These are phyloP conservation scores for Anableps anableps DNA, from an alignment of 2,797 vertebrate species.

Conservation along the genomic window DNA sequence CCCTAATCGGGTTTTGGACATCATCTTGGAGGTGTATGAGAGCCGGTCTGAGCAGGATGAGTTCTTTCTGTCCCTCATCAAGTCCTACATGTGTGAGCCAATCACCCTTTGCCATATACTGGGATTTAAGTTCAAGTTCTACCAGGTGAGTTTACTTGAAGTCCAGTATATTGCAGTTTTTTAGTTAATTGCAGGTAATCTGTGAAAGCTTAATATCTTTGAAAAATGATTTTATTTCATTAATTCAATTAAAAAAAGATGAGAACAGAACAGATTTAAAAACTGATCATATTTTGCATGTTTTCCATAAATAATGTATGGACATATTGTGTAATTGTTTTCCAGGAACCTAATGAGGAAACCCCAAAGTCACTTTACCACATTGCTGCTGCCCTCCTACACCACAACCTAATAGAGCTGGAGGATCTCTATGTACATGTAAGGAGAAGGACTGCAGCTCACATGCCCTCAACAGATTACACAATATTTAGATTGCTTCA, in stretches of 20 bases:
- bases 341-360: slow-evolving; percentile 95
- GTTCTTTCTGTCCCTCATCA: slow-evolving; percentile 95
- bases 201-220: background rate
- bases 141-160: slow-evolving; percentile 85
- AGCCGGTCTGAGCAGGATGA: slow-evolving; percentile 96
- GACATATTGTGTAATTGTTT: slow-evolving; percentile 6
- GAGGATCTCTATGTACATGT: slow-evolving; percentile 98
- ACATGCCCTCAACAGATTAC: background rate
- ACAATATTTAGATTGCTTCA: background rate
- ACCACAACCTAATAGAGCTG: slow-evolving; percentile 95
- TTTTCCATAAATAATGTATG: background rate
- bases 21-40: slow-evolving; percentile 97
- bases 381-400: slow-evolving; percentile 95
- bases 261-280: background rate
- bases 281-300: background rate
- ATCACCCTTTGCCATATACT: slow-evolving; percentile 99
- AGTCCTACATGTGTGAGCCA: slow-evolving; percentile 98
- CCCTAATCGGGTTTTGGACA: slow-evolving; percentile 97
- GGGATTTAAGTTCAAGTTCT: slow-evolving; percentile 99
- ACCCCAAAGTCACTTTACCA: slow-evolving; percentile 96
- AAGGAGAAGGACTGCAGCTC: slow-evolving; percentile 66
- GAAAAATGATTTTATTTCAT: background rate
- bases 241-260: background rate
- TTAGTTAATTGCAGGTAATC: background rate
- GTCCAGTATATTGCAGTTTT: background rate